These are phyloP conservation scores for Aegypius monachus DNA, from an alignment of 2,113 vertebrate genomes.

Conservation along the genomic window DNA sequence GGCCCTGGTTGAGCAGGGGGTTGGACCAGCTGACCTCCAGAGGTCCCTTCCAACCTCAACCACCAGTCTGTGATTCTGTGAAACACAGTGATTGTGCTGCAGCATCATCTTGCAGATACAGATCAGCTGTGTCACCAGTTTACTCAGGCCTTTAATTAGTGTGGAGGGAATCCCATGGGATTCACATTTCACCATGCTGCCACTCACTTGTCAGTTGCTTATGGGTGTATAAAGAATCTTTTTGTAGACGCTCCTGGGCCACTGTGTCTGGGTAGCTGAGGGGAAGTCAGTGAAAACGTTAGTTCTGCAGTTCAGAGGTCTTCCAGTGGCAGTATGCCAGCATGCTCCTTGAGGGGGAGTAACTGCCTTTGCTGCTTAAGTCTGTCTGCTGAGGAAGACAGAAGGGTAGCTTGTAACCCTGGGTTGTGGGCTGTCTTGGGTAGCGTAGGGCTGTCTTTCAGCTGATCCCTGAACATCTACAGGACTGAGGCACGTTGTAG, in stretches of 20 bases:
- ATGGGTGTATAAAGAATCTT: accelerated
- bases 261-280: background rate
- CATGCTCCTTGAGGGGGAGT: background rate
- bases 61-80: background rate
- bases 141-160: background rate
- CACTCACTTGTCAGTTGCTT: background rate
- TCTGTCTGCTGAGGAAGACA: background rate
- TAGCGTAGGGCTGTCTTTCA: background rate
- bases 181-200: background rate
- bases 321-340: background rate
- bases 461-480: background rate
- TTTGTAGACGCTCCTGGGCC: background rate
- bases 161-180: background rate
- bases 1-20: background rate
- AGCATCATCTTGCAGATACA: background rate
- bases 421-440: background rate
- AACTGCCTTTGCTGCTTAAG: background rate
- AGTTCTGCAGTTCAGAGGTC: background rate
- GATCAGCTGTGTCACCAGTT: background rate
- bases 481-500: background rate
- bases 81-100: background rate
- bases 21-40: background rate
- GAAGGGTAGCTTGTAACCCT: background rate
- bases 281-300: background rate
- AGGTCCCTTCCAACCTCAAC: background rate